These are phyloP conservation scores for Athalia cordata DNA, from an alignment of 2,888 invertebrate genomes.

Conservation along the genomic window DNA sequence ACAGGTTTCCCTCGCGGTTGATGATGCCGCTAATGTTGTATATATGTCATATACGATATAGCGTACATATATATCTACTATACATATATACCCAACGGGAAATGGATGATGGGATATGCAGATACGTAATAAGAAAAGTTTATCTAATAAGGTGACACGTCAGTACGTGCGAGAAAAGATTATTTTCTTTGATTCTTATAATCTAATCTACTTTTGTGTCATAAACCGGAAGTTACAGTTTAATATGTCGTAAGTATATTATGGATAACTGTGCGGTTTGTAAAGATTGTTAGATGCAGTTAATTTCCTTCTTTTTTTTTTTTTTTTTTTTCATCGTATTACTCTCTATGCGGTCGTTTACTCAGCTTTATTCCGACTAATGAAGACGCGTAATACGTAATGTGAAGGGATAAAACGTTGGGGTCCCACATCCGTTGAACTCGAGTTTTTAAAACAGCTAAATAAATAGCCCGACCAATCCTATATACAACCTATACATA, in stretches of 20 bases:
- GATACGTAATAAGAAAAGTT: not conserved
- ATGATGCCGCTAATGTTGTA: no score
- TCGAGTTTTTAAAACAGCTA: conserved; percentile 30
- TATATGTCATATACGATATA: no score
- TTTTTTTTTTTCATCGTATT: no score
- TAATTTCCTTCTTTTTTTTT: no score
- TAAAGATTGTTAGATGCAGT: no score
- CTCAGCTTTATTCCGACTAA: not conserved
- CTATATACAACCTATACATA: not conserved
- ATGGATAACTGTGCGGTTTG: no score
- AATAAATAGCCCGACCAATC: not conserved
- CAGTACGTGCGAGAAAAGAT: not conserved
- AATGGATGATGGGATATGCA: not conserved
- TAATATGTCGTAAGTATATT: no score
- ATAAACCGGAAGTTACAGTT: no score
- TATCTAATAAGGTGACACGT: not conserved
- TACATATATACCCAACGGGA: no score
- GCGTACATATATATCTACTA: no score
- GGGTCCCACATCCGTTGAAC: conserved; percentile 31
- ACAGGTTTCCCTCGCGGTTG: not conserved
- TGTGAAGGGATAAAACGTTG: conserved; percentile 3
- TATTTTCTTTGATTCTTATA: not conserved
- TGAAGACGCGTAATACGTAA: conserved; percentile 19
- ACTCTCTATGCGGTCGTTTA: no score
- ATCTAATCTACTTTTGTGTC: no score